Evolutionary conservation across 1,140 invertebrate genomes (phyloP).

Genomic region (Ylistrum balloti): DNA sequence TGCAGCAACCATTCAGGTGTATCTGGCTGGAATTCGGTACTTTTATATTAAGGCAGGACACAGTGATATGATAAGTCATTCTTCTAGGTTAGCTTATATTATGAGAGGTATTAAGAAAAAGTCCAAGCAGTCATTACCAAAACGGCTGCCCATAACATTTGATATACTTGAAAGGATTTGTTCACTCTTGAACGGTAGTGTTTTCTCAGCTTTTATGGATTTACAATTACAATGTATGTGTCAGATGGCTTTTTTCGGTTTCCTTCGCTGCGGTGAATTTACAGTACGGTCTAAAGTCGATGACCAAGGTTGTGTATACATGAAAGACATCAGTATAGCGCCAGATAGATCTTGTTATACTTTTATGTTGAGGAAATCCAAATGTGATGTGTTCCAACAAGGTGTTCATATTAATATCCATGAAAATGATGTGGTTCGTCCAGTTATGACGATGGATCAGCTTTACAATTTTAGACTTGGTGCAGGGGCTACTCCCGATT

Average conservation of each 20-base stretch:
- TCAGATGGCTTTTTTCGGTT: conserved; percentile 43
- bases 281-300: background rate
- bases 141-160: conserved; percentile 46
- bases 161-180: conserved; percentile 43
- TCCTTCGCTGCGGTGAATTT: conserved; percentile 51
- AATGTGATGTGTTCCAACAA: conserved; percentile 44
- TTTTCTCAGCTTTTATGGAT: background rate
- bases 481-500: background rate
- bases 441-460: conserved; percentile 45
- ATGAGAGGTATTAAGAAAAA: conserved; percentile 46
- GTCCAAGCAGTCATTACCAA: too few species aligned
- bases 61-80: background rate
- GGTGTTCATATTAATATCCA: conserved; percentile 38
- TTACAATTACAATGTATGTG: conserved; percentile 1
- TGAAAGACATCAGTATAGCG: conserved; percentile 24
- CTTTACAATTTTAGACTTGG: background rate
- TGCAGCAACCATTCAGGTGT: conserved; percentile 47
- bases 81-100: conserved; percentile 42
- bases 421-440: conserved; percentile 42
- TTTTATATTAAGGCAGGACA: conserved; percentile 6
- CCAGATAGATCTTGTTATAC: background rate
- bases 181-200: background rate
- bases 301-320: background rate
- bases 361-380: conserved; percentile 38
- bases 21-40: conserved; percentile 46